These are phyloP conservation scores for Macrosoma leucophasiata DNA, from an alignment of 2,888 invertebrate genomes.

Conservation along the genomic window DNA sequence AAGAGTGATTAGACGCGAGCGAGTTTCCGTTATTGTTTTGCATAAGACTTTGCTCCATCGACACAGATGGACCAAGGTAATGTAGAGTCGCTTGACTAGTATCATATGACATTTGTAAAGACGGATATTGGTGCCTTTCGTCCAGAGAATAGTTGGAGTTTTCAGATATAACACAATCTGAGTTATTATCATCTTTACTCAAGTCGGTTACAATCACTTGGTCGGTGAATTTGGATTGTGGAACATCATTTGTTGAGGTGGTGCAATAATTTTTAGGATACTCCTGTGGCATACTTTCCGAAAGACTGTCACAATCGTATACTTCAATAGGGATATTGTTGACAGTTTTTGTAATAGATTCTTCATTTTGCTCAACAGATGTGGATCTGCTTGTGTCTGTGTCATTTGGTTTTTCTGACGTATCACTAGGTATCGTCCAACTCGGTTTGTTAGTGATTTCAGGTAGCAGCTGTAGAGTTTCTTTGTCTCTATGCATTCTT, in stretches of 20 bases:
- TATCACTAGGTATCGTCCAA: slow-evolving; percentile 63
- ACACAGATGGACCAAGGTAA: slow-evolving; percentile 49
- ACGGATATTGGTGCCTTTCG: slow-evolving; percentile 49
- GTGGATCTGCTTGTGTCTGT: slow-evolving; percentile 26
- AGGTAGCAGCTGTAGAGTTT: slow-evolving; percentile 50
- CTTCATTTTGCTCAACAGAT: slow-evolving; percentile 39
- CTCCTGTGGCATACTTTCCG: slow-evolving; percentile 50
- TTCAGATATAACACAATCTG: slow-evolving; percentile 58
- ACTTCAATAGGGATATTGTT: slow-evolving; percentile 60
- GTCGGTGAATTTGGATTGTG: slow-evolving; percentile 37
- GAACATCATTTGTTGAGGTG: slow-evolving; percentile 34
- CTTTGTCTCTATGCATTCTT: slow-evolving; percentile 67
- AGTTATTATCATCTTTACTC: slow-evolving; percentile 59
- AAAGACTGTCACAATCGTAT: slow-evolving; percentile 61
- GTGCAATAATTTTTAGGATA: slow-evolving; percentile 51
- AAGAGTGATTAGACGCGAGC: slow-evolving; percentile 45
- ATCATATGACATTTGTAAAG: slow-evolving; percentile 47
- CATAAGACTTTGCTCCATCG: slow-evolving; percentile 50
- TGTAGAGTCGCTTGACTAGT: slow-evolving; percentile 47
- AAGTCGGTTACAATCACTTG: slow-evolving; percentile 49
- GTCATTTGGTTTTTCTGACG: slow-evolving; percentile 35
- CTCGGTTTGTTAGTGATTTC: slow-evolving; percentile 55
- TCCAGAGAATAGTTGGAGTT: slow-evolving; percentile 50
- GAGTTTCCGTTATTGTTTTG: slow-evolving; percentile 48
- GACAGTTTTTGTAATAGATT: slow-evolving; percentile 39